Evolutionary conservation across 2,888 invertebrate genomes (phyloP).

Genomic region (Xestia c-nigrum): DNA sequence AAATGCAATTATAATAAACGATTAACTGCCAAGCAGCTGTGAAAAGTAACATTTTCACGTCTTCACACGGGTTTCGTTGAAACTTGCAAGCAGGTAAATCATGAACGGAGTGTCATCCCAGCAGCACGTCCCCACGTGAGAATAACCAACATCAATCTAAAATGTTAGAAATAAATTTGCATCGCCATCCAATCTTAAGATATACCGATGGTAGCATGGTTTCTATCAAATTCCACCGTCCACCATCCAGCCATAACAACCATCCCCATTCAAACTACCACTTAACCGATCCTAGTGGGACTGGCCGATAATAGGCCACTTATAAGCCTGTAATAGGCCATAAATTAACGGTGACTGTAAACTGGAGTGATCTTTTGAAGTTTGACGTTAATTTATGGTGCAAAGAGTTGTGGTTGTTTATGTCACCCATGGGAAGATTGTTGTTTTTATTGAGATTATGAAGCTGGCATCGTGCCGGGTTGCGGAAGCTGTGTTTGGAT

Average conservation of each 20-base stretch:
- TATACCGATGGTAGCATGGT: not conserved
- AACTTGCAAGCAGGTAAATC: not conserved
- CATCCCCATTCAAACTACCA: slow-evolving; percentile 20
- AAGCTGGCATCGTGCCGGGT: slow-evolving; percentile 53
- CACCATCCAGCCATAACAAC: not conserved
- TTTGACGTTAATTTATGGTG: slow-evolving; percentile 78
- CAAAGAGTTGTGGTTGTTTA: slow-evolving; percentile 45
- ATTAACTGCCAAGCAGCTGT: too few relatives aligned
- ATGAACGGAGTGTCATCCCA: not conserved
- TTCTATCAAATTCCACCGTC: not conserved
- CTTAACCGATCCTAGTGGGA: slow-evolving; percentile 54
- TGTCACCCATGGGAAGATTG: slow-evolving; percentile 47
- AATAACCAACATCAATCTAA: not conserved
- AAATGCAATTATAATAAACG: too few relatives aligned
- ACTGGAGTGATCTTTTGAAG: slow-evolving; percentile 69
- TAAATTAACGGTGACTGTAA: slow-evolving; percentile 45
- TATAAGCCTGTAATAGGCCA: slow-evolving; percentile 39
- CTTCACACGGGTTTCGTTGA: not conserved
- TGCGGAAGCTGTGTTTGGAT: not conserved
- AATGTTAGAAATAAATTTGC: not conserved
- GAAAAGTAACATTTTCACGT: not conserved
- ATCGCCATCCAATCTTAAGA: not conserved
- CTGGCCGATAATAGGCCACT: slow-evolving; percentile 38
- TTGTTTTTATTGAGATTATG: slow-evolving; percentile 52
- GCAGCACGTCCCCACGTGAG: not conserved